Evolutionary conservation across 2,888 invertebrate species (phyloP).

Genomic region (Cheilosia scutellata): DNA sequence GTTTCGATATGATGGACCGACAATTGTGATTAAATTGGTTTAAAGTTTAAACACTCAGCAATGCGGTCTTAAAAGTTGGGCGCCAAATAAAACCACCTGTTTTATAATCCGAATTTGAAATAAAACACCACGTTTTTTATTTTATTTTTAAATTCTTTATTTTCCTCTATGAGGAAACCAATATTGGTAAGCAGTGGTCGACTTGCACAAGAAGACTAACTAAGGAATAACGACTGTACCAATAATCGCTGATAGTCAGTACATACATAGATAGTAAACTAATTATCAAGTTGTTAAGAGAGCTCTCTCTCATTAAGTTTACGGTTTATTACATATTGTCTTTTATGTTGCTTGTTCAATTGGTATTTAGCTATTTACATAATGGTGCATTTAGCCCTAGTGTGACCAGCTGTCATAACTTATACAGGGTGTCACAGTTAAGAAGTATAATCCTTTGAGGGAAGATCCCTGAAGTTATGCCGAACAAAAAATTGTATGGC

Average conservation of each 20-base stretch:
- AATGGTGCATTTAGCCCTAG: constrained; percentile 13
- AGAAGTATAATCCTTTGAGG: no score
- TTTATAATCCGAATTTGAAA: not conserved
- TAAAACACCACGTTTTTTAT: constrained; percentile 12
- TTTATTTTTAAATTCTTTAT: not conserved
- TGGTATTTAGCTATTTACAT: not conserved
- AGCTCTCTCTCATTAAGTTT: not conserved
- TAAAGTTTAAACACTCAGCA: not conserved
- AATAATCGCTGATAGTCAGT: constrained; percentile 3
- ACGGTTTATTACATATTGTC: not conserved
- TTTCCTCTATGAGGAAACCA: constrained; percentile 11
- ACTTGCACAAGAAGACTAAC: constrained; percentile 4
- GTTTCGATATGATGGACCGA: not conserved
- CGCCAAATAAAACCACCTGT: constrained; percentile 14
- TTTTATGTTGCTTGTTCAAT: no score
- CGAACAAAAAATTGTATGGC: no score
- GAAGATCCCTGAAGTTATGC: no score
- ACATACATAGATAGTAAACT: not conserved
- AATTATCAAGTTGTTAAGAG: constrained; percentile 1
- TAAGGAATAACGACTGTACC: not conserved
- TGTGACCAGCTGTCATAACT: constrained; percentile 14
- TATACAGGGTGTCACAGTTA: no score
- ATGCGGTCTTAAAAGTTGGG: not conserved
- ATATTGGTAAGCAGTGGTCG: constrained; percentile 10
- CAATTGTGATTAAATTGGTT: no score